Base-by-base conservation (phyloP, 2,888 invertebrate genomes). In the Melinaea menophilus region DNA sequence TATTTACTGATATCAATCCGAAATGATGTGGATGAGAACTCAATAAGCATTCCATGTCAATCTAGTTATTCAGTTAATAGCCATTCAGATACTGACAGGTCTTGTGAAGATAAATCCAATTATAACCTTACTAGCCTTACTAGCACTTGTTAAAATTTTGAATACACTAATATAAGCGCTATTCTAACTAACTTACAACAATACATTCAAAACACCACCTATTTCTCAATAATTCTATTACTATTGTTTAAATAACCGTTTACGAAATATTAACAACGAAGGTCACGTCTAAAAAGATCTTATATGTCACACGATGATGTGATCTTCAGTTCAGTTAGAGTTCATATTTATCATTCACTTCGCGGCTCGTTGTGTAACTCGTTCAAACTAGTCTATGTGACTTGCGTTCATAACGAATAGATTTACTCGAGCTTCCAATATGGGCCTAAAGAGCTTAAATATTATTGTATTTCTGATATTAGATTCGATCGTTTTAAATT, bases 1-100 rank as follows among this genome's bases (percentile, higher is more conserved):
- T 59, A 66, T 64, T 64, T 66, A 66, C 66, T 66, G 59, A 59
- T 64, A 66, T 64, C 65, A 66, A 51, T 47, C 62, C 63, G 51
- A 48, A 55, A 56, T 41, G 55, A 55, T 55, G 34, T 59, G 55
- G 62, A 63, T 65, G 62, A 65, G 58, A 60, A 41, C 63, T 47
- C 59, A 51, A 31, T 63, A 56, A 63, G 58, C 58, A 58, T 47
- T 55, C 33, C 59, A 34, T 51, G 63, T 59, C 59, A 59, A 41
- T 59, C 51, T 41, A 59, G 41, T 63, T 48, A 59, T 58, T 56
- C 41, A 45, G 48, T 63, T 56, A 45, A 48, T 56, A 37, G 48
- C 56, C 54, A 22, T 59, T 46, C 51, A 9, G 31, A 51, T 13
- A n/a, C 48, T 7, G 51, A 51, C 51, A 51, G 31, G 7, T 51